Percentiles rank a stretch among this genome's conserved stretches.
phyloP scores from a whole-genome alignment of 2,888 invertebrate genomes.

The Drosophila quinaria region DNA sequence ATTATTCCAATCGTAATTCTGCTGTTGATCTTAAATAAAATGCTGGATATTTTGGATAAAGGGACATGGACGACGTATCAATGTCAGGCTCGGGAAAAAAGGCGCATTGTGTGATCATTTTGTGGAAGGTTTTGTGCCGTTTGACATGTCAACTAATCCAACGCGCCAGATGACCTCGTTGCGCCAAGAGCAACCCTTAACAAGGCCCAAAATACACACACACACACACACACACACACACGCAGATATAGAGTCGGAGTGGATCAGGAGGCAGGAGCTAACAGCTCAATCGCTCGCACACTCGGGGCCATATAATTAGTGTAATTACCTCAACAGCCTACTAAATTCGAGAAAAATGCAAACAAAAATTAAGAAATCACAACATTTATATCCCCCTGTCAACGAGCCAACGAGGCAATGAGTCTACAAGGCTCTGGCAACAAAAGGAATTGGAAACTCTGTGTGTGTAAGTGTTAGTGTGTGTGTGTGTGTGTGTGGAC shows the following conservation, averaged over 20 bases:
- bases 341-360: slow-evolving; percentile 81
- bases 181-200: slow-evolving; percentile 59
- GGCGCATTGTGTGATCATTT: slow-evolving; percentile 21
- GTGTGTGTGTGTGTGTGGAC: slow-evolving; percentile 25
- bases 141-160: slow-evolving; percentile 60
- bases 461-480: slow-evolving; percentile 13
- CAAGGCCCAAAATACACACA: slow-evolving; percentile 12
- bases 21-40: slow-evolving; percentile 2
- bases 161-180: slow-evolving; percentile 57
- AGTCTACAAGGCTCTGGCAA: slow-evolving; percentile 39
- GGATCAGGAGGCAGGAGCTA: slow-evolving; percentile 23
- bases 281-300: slow-evolving; percentile 30
- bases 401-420: slow-evolving; percentile 58
- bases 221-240: background rate
- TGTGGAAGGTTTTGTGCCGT: slow-evolving; percentile 43
- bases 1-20: background rate
- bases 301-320: slow-evolving; percentile 73
- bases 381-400: slow-evolving; percentile 81
- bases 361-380: slow-evolving; percentile 83
- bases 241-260: background rate
- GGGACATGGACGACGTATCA: slow-evolving; percentile 22
- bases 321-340: slow-evolving; percentile 81
- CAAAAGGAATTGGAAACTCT: slow-evolving; percentile 46
- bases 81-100: slow-evolving; percentile 29
- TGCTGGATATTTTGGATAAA: slow-evolving; percentile 1